Conservation (phyloP, 2,888 invertebrate species). For the Stratiomys singularior region DNA sequence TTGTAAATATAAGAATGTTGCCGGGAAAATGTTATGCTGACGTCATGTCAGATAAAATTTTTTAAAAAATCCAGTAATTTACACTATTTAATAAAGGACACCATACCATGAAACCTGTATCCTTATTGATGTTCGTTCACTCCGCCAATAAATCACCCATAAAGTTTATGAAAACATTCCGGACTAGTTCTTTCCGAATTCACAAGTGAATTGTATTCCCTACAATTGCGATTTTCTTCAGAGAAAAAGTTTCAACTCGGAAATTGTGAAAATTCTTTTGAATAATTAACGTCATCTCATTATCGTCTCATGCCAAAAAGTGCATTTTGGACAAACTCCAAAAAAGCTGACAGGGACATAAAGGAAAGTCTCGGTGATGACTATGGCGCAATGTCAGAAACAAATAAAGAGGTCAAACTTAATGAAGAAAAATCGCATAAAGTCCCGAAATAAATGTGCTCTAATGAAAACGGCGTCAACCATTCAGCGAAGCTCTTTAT, state of each 20-base stretch:
- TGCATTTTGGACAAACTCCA: conserved; percentile 39
- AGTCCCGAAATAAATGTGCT: conserved; percentile 40
- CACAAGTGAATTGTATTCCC: too few relatives aligned
- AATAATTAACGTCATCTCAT: conserved; percentile 46
- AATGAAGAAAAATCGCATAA: conserved; percentile 46
- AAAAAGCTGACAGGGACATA: conserved; percentile 23
- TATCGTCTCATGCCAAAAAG: conserved; percentile 45
- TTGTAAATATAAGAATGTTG: too few relatives aligned
- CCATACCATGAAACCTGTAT: too few relatives aligned
- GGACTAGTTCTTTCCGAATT: too few relatives aligned
- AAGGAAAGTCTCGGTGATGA: conserved; percentile 2
- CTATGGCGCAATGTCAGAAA: conserved; percentile 29
- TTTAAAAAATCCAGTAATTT: too few relatives aligned
- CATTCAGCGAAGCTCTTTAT: conserved; percentile 27
- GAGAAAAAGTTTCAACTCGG: not conserved
- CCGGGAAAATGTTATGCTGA: too few relatives aligned
- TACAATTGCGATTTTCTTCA: too few relatives aligned
- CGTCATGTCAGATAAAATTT: too few relatives aligned
- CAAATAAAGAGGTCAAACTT: conserved; percentile 47
- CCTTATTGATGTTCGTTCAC: too few relatives aligned
- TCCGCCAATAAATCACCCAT: too few relatives aligned
- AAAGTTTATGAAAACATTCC: too few relatives aligned
- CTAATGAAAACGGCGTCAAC: conserved; percentile 34
- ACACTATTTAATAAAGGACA: too few relatives aligned
- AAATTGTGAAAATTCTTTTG: conserved; percentile 37